Evolutionary conservation across 2,113 vertebrate genomes (phyloP).

Genomic region (Pangasianodon gigas): DNA sequence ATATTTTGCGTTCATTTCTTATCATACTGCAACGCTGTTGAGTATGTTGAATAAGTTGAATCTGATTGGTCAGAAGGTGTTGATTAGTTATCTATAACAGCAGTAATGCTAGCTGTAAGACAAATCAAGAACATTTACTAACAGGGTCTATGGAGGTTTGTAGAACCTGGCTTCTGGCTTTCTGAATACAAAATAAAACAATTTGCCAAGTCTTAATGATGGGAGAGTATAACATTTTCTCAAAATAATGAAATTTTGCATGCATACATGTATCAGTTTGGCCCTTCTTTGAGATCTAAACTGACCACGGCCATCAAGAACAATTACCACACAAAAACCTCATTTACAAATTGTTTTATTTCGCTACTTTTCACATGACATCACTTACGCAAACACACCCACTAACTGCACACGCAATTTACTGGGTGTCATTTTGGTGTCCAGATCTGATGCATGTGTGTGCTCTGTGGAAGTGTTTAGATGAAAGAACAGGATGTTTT

Average conservation of each 20-base stretch:
- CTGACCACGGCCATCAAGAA: not conserved
- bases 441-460: not conserved
- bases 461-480: not conserved
- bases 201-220: not conserved
- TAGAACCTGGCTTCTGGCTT: no score
- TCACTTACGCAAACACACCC: slow-evolving; percentile 23
- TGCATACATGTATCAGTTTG: not conserved
- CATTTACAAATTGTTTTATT: not conserved
- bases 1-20: not conserved
- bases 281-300: not conserved
- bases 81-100: no score
- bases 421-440: no score
- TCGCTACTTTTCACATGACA: not conserved
- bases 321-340: not conserved
- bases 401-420: not conserved
- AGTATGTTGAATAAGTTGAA: no score
- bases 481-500: not conserved
- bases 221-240: not conserved
- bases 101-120: no score
- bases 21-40: not conserved
- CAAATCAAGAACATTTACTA: no score
- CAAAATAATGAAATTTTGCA: not conserved
- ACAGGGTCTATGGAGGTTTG: no score
- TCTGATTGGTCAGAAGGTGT: no score
- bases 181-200: no score